phyloP scores from a whole-genome alignment of 2,797 vertebrate species.

The Aldrovandia affinis region DNA sequence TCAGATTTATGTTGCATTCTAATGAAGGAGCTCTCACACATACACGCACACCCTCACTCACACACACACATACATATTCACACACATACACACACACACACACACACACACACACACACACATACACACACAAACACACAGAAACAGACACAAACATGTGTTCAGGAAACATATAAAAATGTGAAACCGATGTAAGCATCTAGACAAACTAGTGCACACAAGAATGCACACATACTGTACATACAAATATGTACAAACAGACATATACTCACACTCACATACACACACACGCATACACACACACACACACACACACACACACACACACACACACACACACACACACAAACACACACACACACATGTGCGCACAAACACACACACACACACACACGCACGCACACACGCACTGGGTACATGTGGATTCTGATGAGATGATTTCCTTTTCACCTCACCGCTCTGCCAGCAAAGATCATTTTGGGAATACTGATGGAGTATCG shows the following conservation, averaged over 20 bases:
- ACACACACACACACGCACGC: slow-evolving; percentile 31
- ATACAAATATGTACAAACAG: background rate
- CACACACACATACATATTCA: background rate
- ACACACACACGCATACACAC: background rate
- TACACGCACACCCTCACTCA: too few species aligned
- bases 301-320: background rate
- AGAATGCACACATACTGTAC: background rate
- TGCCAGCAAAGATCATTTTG: slow-evolving; percentile 59
- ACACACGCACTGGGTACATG: slow-evolving; percentile 41
- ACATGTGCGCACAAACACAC: slow-evolving; percentile 36
- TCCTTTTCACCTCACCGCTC: slow-evolving; percentile 38
- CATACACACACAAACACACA: background rate
- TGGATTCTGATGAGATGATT: slow-evolving; percentile 49
- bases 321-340: background rate
- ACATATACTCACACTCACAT: background rate
- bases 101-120: background rate
- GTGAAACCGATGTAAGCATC: background rate
- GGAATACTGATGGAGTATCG: slow-evolving; percentile 61
- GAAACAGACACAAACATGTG: background rate
- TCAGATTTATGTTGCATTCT: too few species aligned
- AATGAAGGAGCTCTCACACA: too few species aligned
- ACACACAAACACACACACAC: slow-evolving; percentile 37
- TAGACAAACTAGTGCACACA: background rate
- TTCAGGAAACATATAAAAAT: background rate
- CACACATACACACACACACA: too few species aligned